These are phyloP conservation scores for Drosophila kambysellisi DNA, from an alignment of 2,888 invertebrate species.

Conservation along the genomic window DNA sequence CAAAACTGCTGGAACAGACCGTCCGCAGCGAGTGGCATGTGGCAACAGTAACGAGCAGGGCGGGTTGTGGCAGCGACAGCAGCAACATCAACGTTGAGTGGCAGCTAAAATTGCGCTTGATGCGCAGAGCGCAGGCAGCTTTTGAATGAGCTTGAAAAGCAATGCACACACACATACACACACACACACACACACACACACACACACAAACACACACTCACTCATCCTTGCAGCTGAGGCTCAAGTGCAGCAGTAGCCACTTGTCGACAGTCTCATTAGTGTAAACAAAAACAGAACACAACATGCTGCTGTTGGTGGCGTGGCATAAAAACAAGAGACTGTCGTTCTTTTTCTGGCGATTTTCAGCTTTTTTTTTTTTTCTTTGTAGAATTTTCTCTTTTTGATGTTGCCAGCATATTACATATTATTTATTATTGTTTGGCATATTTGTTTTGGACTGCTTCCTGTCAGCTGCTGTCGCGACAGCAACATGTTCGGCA, in stretches of 20 bases:
- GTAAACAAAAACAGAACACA: slow-evolving; percentile 56
- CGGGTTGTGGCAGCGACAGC: background rate
- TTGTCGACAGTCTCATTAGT: slow-evolving; percentile 70
- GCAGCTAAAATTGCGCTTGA: slow-evolving; percentile 38
- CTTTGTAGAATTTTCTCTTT: slow-evolving; percentile 7
- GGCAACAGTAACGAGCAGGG: slow-evolving; percentile 41
- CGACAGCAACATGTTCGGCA: slow-evolving; percentile 36
- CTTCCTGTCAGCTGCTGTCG: slow-evolving; percentile 22
- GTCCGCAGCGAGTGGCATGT: slow-evolving; percentile 26
- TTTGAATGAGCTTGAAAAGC: slow-evolving; percentile 28
- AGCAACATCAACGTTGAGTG: slow-evolving; percentile 21
- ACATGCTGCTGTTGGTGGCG: slow-evolving; percentile 26
- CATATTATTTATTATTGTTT: slow-evolving; percentile 49
- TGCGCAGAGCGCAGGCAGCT: slow-evolving; percentile 7
- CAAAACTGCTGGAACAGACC: slow-evolving; percentile 54
- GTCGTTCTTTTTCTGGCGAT: slow-evolving; percentile 12
- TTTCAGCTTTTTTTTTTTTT: slow-evolving; percentile 4
- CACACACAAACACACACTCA: slow-evolving; percentile 8
- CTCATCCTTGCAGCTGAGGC: slow-evolving; percentile 36
- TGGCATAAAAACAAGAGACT: slow-evolving; percentile 19
- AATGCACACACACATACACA: slow-evolving; percentile 12
- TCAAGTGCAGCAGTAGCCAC: slow-evolving; percentile 62
- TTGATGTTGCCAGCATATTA: slow-evolving; percentile 31
- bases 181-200: slow-evolving; percentile 13
- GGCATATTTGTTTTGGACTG: slow-evolving; percentile 42